Conservation (phyloP, 2,797 vertebrate genomes). For the Clangula hyemalis region DNA sequence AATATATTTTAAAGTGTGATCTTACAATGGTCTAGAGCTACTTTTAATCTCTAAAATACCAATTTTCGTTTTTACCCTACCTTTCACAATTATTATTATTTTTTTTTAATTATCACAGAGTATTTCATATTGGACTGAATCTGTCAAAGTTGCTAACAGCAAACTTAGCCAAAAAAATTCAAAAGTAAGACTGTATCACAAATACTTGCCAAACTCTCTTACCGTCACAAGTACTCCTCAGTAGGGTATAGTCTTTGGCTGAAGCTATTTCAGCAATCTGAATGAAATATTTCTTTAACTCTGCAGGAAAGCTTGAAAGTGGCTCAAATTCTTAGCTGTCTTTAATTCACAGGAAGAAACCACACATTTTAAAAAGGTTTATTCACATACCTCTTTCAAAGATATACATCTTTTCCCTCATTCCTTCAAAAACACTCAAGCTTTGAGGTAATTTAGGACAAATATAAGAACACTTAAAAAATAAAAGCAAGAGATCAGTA, state of each 20-base stretch:
- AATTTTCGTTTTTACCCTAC: slow-evolving; percentile 25
- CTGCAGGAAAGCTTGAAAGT: neutral
- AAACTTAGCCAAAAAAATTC: neutral
- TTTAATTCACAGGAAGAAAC: slow-evolving; percentile 49
- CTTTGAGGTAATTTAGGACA: slow-evolving; percentile 70
- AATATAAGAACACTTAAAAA: slow-evolving; percentile 43
- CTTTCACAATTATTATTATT: neutral
- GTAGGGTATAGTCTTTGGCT: neutral
- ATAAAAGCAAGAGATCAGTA: slow-evolving; percentile 34
- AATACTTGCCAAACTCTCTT: neutral
- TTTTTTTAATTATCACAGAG: neutral
- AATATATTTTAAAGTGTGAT: neutral
- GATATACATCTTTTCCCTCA: slow-evolving; percentile 41
- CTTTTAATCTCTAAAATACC: neutral
- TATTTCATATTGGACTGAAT: neutral
- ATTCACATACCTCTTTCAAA: slow-evolving; percentile 65
- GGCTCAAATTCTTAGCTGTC: neutral
- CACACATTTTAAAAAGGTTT: slow-evolving; percentile 67
- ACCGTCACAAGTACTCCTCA: neutral
- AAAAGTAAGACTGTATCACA: neutral
- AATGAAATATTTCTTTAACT: neutral
- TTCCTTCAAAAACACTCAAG: slow-evolving; percentile 57
- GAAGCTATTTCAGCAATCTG: neutral
- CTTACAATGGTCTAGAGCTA: neutral
- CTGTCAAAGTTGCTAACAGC: neutral